phyloP scores from a whole-genome alignment of 2,113 vertebrate species.

The Marcusenius ussheri region DNA sequence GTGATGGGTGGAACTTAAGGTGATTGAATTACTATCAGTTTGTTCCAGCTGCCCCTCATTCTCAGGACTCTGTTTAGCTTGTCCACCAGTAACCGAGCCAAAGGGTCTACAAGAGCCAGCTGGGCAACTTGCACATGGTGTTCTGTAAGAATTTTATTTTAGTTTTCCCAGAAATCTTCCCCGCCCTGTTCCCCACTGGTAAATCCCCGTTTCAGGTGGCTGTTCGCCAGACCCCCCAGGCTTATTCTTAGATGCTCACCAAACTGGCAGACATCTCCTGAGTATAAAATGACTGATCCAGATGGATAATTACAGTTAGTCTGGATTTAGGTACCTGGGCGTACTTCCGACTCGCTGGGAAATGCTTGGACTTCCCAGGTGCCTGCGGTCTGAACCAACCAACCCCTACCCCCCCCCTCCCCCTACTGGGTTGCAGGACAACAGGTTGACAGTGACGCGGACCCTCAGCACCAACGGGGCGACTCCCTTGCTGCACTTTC shows the following conservation, averaged over 20 bases:
- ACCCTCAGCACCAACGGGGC: conserved; percentile 68
- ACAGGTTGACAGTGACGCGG: conserved; percentile 79
- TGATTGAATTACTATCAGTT: not conserved
- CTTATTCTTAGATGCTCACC: not conserved
- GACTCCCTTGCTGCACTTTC: conserved; percentile 69
- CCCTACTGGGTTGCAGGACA: conserved; percentile 54
- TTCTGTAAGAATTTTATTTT: not conserved
- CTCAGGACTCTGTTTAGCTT: not conserved
- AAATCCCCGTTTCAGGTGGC: not conserved
- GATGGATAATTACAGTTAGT: not conserved
- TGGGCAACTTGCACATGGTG: not conserved
- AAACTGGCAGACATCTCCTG: not conserved
- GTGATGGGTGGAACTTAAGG: not conserved
- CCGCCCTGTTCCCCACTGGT: not conserved
- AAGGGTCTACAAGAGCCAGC: not conserved
- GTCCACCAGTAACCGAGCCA: not conserved
- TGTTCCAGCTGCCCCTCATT: not conserved
- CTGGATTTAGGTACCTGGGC: not conserved
- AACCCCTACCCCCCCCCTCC: not conserved
- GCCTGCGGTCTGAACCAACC: not conserved
- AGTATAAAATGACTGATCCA: not conserved
- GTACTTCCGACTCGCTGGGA: not conserved
- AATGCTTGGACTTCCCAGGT: not conserved
- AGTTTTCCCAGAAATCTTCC: not conserved
- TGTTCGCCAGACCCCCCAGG: not conserved